Conservation (phyloP, 2,113 vertebrate species). For the Orientallactaga bullata region DNA sequence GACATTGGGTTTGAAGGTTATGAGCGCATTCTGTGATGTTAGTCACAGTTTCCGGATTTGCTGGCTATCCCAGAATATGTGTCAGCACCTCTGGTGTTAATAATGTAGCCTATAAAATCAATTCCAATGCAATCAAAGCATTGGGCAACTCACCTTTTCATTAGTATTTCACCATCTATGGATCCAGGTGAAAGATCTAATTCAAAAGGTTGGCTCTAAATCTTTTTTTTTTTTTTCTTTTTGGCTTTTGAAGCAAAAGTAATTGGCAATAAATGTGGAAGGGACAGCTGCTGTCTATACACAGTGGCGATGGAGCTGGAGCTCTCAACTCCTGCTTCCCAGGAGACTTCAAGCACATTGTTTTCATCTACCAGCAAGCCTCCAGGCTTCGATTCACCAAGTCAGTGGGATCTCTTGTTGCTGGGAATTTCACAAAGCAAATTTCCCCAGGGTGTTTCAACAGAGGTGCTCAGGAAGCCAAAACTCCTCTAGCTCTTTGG, state of each 20-base stretch:
- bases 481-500: constrained; percentile 73
- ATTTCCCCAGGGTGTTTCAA: constrained; percentile 83
- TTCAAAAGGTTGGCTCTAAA: constrained; percentile 53
- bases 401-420: constrained; percentile 47
- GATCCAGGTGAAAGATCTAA: constrained; percentile 47
- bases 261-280: constrained; percentile 42
- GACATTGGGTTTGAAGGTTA: neutral
- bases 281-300: constrained; percentile 29
- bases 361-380: constrained; percentile 21
- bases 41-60: neutral
- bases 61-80: neutral
- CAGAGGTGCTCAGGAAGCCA: constrained; percentile 73
- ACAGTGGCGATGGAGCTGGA: constrained; percentile 6
- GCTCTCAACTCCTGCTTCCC: constrained; percentile 21
- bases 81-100: constrained; percentile 49
- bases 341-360: constrained; percentile 61
- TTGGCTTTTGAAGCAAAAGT: constrained; percentile 57
- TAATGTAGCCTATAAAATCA: neutral
- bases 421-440: constrained; percentile 78
- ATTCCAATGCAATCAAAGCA: constrained; percentile 22
- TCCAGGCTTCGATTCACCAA: constrained; percentile 49
- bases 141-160: constrained; percentile 53
- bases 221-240: constrained; percentile 59
- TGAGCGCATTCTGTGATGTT: constrained; percentile 35
- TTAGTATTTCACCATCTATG: constrained; percentile 56